Conservation (phyloP, 2,113 vertebrate genomes). For the Fregetta grallaria region DNA sequence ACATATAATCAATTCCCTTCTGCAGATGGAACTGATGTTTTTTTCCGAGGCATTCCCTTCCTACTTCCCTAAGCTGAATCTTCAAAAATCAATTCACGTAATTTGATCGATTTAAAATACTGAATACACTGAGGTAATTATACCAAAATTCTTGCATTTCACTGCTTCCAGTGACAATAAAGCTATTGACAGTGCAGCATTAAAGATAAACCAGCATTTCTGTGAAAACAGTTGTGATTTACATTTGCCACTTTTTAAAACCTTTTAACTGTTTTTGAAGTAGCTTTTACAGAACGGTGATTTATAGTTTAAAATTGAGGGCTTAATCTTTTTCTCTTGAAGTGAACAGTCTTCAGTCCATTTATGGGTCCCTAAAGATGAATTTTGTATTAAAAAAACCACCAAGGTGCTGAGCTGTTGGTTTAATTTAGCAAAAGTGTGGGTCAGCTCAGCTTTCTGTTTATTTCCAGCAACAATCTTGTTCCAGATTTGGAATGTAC, state of each 20-base stretch:
- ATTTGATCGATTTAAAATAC: slow-evolving; percentile 27
- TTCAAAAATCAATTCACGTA: not conserved
- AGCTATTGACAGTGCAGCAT: not conserved
- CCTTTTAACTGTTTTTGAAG: not conserved
- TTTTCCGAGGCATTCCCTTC: not conserved
- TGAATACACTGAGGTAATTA: not conserved
- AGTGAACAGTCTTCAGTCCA: not conserved
- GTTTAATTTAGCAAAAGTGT: not conserved
- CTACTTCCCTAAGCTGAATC: not conserved
- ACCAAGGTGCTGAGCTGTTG: not conserved
- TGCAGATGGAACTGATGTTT: not conserved
- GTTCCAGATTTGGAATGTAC: not conserved
- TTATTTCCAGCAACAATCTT: not conserved
- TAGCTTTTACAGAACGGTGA: not conserved
- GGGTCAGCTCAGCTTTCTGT: not conserved
- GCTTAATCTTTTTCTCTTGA: not conserved
- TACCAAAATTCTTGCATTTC: not conserved
- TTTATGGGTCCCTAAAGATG: not conserved
- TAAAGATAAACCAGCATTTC: not conserved
- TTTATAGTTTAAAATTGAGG: not conserved
- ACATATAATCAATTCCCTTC: slow-evolving; percentile 49
- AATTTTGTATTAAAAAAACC: not conserved
- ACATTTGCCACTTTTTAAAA: not conserved
- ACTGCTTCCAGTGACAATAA: not conserved
- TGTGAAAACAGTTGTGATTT: not conserved